These are phyloP conservation scores for Cyprinodon tularosa DNA, from an alignment of 2,113 vertebrate species.

Conservation along the genomic window DNA sequence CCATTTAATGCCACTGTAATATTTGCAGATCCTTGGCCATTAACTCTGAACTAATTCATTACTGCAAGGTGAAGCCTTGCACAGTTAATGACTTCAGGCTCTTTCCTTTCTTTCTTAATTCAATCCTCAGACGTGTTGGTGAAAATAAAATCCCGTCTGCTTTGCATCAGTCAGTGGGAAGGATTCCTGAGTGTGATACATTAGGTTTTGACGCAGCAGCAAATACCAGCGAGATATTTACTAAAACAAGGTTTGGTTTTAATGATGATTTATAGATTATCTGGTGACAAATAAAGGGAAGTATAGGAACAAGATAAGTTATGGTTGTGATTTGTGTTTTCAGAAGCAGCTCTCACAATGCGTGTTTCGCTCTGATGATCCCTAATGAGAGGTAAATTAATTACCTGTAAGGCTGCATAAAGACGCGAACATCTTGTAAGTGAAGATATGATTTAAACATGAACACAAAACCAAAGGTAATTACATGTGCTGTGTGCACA, in stretches of 20 bases:
- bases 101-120: slow-evolving; percentile 49
- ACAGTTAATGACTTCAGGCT: slow-evolving; percentile 65
- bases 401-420: slow-evolving; percentile 47
- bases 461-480: slow-evolving; percentile 40
- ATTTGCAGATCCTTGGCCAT: slow-evolving; percentile 65
- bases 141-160: slow-evolving; percentile 51
- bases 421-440: slow-evolving; percentile 5
- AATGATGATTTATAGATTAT: neutral
- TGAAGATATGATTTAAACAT: slow-evolving; percentile 30
- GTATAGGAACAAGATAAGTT: neutral
- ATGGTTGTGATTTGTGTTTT: slow-evolving; percentile 29
- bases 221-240: slow-evolving; percentile 51
- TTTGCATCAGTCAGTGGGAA: slow-evolving; percentile 56
- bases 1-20: slow-evolving; percentile 59
- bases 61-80: slow-evolving; percentile 64
- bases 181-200: slow-evolving; percentile 57
- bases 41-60: slow-evolving; percentile 54
- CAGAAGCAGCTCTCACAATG: slow-evolving; percentile 9
- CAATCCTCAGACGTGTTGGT: slow-evolving; percentile 66
- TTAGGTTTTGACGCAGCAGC: slow-evolving; percentile 50
- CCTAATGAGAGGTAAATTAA: slow-evolving; percentile 64
- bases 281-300: neutral
- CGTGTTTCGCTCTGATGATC: slow-evolving; percentile 46
- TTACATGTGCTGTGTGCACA: slow-evolving; percentile 21
- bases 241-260: slow-evolving; percentile 31